Evolutionary conservation across 2,113 vertebrate species (phyloP).

Genomic region (Nesogale talazaci): DNA sequence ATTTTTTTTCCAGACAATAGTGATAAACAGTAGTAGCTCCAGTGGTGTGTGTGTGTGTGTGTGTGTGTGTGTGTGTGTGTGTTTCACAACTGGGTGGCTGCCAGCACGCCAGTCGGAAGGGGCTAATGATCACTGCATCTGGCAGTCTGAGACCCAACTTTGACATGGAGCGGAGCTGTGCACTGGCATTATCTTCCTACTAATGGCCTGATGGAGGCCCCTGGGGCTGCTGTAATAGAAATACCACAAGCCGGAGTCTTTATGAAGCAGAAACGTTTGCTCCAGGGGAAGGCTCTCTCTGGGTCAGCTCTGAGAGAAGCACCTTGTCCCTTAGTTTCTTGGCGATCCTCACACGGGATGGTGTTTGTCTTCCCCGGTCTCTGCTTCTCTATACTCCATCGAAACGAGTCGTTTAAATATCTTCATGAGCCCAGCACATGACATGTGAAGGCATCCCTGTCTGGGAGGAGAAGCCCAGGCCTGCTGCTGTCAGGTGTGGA

Average conservation of each 20-base stretch:
- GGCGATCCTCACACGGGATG: not conserved
- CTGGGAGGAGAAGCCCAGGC: not conserved
- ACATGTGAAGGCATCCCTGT: too few relatives aligned
- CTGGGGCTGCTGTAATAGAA: not conserved
- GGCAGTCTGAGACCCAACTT: not conserved
- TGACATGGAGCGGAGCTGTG: not conserved
- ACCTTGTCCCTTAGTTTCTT: not conserved
- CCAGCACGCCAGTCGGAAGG: not conserved
- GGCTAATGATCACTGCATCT: not conserved
- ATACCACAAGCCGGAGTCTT: not conserved
- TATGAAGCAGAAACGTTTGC: too few relatives aligned
- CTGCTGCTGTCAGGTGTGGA: not conserved
- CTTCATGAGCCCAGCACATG: not conserved
- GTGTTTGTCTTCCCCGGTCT: not conserved
- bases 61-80: constrained; percentile 13
- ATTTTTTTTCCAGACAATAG: not conserved
- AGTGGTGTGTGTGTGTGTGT: not conserved
- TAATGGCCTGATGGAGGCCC: too few relatives aligned
- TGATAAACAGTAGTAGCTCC: not conserved
- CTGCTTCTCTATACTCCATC: not conserved
- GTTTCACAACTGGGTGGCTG: not conserved
- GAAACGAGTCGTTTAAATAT: not conserved
- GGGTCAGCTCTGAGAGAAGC: not conserved
- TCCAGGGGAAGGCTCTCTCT: not conserved
- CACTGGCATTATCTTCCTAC: not conserved